phyloP scores from a whole-genome alignment of 2,113 vertebrate genomes.

The Shinisaurus crocodilurus region DNA sequence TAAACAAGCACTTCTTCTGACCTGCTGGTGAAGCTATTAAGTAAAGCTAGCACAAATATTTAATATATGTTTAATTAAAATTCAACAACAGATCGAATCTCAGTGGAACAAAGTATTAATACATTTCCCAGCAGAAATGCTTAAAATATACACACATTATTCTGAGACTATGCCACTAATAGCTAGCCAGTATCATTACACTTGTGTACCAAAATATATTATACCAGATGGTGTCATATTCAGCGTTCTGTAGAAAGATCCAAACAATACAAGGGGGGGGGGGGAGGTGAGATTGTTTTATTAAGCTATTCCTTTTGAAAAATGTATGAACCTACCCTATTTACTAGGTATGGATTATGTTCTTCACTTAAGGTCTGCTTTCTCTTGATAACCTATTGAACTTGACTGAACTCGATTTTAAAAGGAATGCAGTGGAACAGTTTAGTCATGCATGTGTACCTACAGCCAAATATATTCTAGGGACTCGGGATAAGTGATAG shows the following conservation, averaged over 20 bases:
- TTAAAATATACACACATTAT: slow-evolving; percentile 9
- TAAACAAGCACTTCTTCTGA: neutral
- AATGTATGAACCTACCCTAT: neutral
- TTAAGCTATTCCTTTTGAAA: neutral
- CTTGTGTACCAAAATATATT: slow-evolving; percentile 33
- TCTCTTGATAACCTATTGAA: neutral
- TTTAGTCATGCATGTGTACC: neutral
- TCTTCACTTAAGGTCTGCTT: slow-evolving; percentile 15
- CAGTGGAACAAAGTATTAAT: neutral
- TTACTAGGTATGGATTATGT: slow-evolving; percentile 8
- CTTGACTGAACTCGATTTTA: slow-evolving; percentile 32
- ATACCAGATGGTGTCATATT: slow-evolving; percentile 11
- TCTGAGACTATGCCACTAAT: neutral
- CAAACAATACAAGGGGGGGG: neutral
- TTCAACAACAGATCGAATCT: neutral
- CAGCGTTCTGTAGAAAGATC: neutral
- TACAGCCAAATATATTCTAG: neutral
- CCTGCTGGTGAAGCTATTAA: neutral
- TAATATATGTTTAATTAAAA: neutral
- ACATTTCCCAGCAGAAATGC: neutral
- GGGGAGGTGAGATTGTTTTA: neutral
- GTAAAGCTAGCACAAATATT: neutral
- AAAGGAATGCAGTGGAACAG: neutral
- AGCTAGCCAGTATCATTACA: slow-evolving; percentile 21
- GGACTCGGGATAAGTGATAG: neutral